phyloP scores from a whole-genome alignment of 2,888 invertebrate species.

The Sipha maydis region DNA sequence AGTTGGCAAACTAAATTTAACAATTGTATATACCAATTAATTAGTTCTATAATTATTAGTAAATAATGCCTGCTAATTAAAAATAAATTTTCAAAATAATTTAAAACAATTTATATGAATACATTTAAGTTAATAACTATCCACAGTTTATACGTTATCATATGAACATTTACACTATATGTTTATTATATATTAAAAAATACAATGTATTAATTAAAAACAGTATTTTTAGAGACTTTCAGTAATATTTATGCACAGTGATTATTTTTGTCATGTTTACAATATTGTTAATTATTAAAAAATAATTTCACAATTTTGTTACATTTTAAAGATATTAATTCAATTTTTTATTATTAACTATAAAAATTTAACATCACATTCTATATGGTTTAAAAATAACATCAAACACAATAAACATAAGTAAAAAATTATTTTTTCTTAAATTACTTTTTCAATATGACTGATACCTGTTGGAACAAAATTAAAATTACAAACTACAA shows the following conservation, averaged over 20 bases:
- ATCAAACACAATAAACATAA: not conserved
- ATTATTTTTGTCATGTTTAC: constrained; percentile 2
- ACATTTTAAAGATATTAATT: not conserved
- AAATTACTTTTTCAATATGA: not conserved
- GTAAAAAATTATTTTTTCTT: not conserved
- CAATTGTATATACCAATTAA: not conserved
- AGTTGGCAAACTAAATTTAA: not conserved
- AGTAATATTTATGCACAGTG: not conserved
- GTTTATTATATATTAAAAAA: not conserved
- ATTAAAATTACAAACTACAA: not conserved
- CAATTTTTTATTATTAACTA: not conserved
- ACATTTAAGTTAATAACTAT: no score
- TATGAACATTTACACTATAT: not conserved
- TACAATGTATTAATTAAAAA: not conserved
- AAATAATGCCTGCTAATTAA: not conserved
- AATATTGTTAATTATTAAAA: constrained; percentile 10
- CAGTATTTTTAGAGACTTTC: not conserved
- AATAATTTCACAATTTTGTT: not conserved
- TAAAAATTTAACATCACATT: not conserved
- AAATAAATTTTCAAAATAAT: no score
- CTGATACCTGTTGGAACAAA: not conserved
- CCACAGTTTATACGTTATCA: no score
- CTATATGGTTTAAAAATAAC: not conserved
- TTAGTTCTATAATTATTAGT: no score
- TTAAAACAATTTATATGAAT: no score